Base-by-base conservation (phyloP, 2,797 vertebrate species). In the Amblyopsis hoosieri region DNA sequence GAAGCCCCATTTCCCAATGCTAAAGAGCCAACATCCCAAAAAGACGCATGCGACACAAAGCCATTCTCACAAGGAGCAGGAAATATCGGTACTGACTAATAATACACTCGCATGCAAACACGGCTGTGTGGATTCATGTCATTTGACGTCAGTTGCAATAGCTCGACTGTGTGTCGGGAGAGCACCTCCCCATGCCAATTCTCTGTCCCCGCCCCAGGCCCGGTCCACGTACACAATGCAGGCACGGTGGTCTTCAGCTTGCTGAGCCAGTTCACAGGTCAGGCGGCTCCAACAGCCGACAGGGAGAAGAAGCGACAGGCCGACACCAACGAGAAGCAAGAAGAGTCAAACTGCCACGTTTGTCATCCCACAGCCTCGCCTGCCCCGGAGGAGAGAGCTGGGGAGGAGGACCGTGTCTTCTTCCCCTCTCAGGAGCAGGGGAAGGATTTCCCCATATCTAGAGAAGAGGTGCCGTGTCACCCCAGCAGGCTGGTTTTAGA, bases 381-480 rank as follows among this genome's bases (percentile, higher is more conserved):
- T 12, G 92, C 90, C 2, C 84, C 90, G 60, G 91, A 93, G 71
- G 91, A 92, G 78, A 54, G 66, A 59, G 82, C 71, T 0, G 42
- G 33, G 13, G 89, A 89, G 62, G 60, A n/a, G 1, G 81, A 82
- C 71, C 75, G 72, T 15, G 71, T 85, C 14, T 90, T 87, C 71
- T 89, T 90, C 51, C 92, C 92, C 37, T 91, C 74, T 3, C 92
- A 93, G 67, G 92, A 93, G 68, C 90, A 93, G 67, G 92, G 92
- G 5, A 93, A 93, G 49, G 91, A 93, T 71, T 87, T 75, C 50
- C 90, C 90, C 3, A 3, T 93, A 49, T 93, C 92, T 9, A 91
- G 90, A 81, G 92, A 93, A 69, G 92, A 93, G 66, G 79, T 12
- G 31, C 61, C 87, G 19, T 89, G 69, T 89, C 42, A 47, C 45